Evolutionary conservation across 2,113 vertebrate species (phyloP), one percentile per base, ranked within the genome.

Genomic region (Callaeas wilsoni): DNA sequence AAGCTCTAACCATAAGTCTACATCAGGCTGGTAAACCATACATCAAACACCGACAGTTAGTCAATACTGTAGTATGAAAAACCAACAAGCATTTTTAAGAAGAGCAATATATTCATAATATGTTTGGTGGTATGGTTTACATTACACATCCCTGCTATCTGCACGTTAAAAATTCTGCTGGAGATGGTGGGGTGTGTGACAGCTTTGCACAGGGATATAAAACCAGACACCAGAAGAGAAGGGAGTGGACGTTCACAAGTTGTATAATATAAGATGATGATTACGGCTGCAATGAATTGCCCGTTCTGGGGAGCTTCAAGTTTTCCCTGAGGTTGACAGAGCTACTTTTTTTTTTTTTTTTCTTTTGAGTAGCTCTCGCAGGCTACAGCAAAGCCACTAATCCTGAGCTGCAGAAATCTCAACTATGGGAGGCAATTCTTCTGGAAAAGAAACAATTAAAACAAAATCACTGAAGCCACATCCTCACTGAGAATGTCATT

Each of bases 1-100:
- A 99, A 99, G 98, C 98, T 98, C 98, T 98, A 98, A 98, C 98
- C 98, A 97, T 99, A 99, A 98, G 99, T 98, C 98, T 98, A 98
- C 98, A 98, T 98, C 98, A 98, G 97, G 91, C 98, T 97, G 96
- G 97, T 98, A 98, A 98, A 98, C 98, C 98, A 98, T 99, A 98
- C 98, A 99, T 99, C 99, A 99, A 99, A 99, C 98, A 93, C 97
- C 97, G 99, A 98, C 98, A 98, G 98, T 98, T 98, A 98, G 99
- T 99, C 99, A 99, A 99, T 99, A 99, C 98, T 97, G 96, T 98
- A 97, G 98, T 98, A 98, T 98, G 98, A 98, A 99, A 98, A 99
- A 99, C 98, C 98, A 99, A 98, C 98, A 98, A 98, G 98, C 98
- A 97, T 98, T 98, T 98, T 98, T 98, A 98, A 98, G 98, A 98